Percentiles rank a stretch among this genome's conserved stretches.
phyloP scores from a whole-genome alignment of 2,113 vertebrate genomes.

The Pan troglodytes region DNA sequence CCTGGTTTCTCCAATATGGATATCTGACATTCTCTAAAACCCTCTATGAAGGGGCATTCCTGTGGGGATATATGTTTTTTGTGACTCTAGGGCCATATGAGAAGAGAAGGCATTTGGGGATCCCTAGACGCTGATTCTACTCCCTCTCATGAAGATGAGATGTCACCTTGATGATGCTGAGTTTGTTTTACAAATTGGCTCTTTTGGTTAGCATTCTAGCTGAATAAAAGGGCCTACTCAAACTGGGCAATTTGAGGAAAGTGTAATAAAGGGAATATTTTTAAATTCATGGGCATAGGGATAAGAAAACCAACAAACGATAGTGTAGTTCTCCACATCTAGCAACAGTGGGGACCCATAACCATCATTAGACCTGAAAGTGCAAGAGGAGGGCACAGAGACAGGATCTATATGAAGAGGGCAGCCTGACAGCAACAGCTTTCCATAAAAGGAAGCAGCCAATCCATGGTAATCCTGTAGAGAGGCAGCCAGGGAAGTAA shows the following conservation, averaged over 20 bases:
- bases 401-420: background rate
- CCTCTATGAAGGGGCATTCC: background rate
- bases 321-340: background rate
- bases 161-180: background rate
- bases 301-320: background rate
- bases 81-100: background rate
- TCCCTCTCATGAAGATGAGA: background rate
- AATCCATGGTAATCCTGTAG: background rate
- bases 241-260: background rate
- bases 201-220: background rate
- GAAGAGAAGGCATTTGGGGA: background rate
- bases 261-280: background rate
- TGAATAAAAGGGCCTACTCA: conserved; percentile 10
- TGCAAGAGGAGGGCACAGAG: background rate
- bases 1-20: conserved; percentile 25
- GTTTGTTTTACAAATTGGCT: background rate
- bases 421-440: background rate
- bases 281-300: background rate
- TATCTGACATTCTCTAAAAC: background rate
- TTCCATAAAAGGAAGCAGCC: background rate
- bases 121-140: background rate
- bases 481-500: background rate
- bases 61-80: background rate
- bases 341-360: background rate
- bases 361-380: background rate